Percentiles rank a stretch among this genome's conserved stretches.
Conservation (phyloP, 2,888 invertebrate genomes). For the Drosophila borealis region DNA sequence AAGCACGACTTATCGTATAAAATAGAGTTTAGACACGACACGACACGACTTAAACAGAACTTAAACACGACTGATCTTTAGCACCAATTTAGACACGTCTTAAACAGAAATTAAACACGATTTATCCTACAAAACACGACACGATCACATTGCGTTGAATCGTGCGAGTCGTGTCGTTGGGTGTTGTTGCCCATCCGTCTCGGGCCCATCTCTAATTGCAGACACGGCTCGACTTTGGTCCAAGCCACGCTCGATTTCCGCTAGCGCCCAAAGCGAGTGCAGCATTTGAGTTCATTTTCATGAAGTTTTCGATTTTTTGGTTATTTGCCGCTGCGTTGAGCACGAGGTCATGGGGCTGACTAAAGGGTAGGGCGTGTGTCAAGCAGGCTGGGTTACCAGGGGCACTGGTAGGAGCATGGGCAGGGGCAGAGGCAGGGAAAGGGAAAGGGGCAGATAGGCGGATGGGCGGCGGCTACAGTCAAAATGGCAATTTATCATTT, state of each 20-base stretch:
- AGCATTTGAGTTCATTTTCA: constrained; percentile 50
- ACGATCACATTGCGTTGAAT: neutral
- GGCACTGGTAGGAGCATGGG: neutral
- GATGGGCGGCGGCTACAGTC: constrained; percentile 62
- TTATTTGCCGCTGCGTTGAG: constrained; percentile 44
- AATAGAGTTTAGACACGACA: neutral
- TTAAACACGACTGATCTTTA: neutral
- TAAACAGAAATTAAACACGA: neutral
- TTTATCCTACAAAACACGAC: neutral
- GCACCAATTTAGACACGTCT: neutral
- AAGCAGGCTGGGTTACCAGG: neutral
- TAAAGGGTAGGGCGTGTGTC: constrained; percentile 18
- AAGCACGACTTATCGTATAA: neutral
- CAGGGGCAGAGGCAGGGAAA: neutral
- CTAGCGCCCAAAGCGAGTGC: constrained; percentile 28
- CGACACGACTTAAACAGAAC: neutral
- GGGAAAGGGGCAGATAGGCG: neutral
- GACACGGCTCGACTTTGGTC: constrained; percentile 14
- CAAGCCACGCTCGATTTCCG: constrained; percentile 10
- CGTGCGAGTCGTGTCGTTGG: too few species aligned
- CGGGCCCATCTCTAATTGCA: constrained; percentile 9
- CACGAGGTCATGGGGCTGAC: constrained; percentile 42
- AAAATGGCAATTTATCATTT: constrained; percentile 82
- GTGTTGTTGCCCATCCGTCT: too few species aligned
- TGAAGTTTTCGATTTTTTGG: constrained; percentile 34